Base-by-base conservation (phyloP, 1,140 invertebrate genomes). In the Bacillus rossius region DNA sequence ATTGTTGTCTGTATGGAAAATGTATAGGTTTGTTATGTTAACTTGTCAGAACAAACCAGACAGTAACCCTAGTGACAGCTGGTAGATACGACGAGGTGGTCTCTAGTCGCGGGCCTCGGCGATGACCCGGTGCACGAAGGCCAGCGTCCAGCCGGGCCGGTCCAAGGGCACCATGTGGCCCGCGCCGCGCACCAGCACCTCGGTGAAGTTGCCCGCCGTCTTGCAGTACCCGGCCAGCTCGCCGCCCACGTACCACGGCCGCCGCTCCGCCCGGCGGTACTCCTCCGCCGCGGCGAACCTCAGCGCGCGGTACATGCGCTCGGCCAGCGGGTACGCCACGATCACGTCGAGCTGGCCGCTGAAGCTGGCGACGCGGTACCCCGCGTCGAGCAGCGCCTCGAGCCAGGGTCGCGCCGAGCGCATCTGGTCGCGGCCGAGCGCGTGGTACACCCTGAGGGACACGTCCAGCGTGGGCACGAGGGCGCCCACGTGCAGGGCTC, bases 91-190 rank as follows among this genome's bases (percentile, higher is more conserved):
- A n/a, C n/a, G n/a, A n/a, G n/a, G n/a, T n/a, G n/a, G n/a, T n/a
- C n/a, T n/a, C n/a, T n/a, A n/a, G n/a, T n/a, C n/a, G n/a, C n/a
- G n/a, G n/a, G n/a, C n/a, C n/a, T n/a, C n/a, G n/a, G n/a, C n/a
- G n/a, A n/a, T n/a, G n/a, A n/a, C n/a, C n/a, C n/a, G n/a, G n/a
- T n/a, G n/a, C n/a, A 94, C 88, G 65, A 94, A 75, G 70, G 91
- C 86, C 20, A 84, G 77, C 1, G 84, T 83, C 82, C 86, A 87
- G 54, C 81, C 81, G 0, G 91, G 91, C 68, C 93, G 89, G 75
- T 94, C 89, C 19, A 76, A 74, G 0, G 91, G 89, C 16, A 91
- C 84, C 81, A 92, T 89, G 62, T 94, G 91, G 0, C 92, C 91
- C 20, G 89, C 89, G 75, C 88, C 84, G 49, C 88, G 77, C 1